These are phyloP conservation scores for Abramis brama DNA, from an alignment of 2,113 vertebrate genomes.

Conservation along the genomic window DNA sequence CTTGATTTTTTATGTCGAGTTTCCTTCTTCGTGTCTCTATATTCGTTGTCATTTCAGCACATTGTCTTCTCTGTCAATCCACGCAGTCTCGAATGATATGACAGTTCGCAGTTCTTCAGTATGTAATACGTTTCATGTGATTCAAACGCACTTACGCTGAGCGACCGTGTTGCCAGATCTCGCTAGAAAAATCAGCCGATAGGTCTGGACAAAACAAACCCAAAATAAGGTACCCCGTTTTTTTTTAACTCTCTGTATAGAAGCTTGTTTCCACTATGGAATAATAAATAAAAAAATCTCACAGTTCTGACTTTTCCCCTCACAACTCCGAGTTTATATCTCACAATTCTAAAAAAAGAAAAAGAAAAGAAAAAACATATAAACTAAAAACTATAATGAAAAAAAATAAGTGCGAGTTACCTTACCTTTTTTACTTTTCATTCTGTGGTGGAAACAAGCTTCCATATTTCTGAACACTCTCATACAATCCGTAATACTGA, in stretches of 20 bases:
- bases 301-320: no score
- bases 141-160: not conserved
- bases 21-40: conserved; percentile 63
- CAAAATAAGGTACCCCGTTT: no score
- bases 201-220: not conserved
- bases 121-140: conserved; percentile 57
- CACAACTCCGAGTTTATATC: no score
- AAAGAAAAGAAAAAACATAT: no score
- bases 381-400: no score
- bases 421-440: no score
- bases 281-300: no score
- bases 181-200: not conserved
- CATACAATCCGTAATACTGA: not conserved
- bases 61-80: not conserved
- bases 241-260: no score
- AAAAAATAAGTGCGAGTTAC: no score
- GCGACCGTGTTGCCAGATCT: conserved; percentile 2
- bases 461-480: not conserved
- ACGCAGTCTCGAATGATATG: not conserved
- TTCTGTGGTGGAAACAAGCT: no score
- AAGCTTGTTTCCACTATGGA: no score
- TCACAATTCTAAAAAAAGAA: no score
- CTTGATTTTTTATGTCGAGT: conserved; percentile 27
- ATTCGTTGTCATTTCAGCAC: conserved; percentile 50
- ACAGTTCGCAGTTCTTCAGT: not conserved